These are phyloP conservation scores for Xyrauchen texanus DNA, from an alignment of 2,113 vertebrate species.

Conservation along the genomic window DNA sequence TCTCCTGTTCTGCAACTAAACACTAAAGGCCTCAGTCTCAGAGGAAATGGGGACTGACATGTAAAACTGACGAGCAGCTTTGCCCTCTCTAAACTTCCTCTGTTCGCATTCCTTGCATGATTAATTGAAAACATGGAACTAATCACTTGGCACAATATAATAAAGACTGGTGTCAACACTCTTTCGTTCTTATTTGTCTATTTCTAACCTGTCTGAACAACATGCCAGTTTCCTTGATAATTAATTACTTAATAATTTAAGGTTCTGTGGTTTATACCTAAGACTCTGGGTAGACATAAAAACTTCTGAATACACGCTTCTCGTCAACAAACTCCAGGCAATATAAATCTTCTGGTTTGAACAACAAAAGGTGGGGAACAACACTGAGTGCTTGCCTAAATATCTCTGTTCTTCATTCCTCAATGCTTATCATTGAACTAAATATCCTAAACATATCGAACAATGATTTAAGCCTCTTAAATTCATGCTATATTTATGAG, in stretches of 20 bases:
- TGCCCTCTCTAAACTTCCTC: conserved; percentile 13
- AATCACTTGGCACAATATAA: conserved; percentile 39
- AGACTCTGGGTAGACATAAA: conserved; percentile 62
- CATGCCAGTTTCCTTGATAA: conserved; percentile 53
- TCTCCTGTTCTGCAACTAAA: background rate
- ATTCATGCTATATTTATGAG: conserved; percentile 64
- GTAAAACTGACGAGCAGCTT: background rate
- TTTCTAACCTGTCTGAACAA: conserved; percentile 59
- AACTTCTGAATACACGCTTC: conserved; percentile 57
- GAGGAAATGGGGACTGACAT: conserved; percentile 16
- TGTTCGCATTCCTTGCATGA: conserved; percentile 36
- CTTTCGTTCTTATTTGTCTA: conserved; percentile 28
- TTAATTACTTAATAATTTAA: conserved; percentile 67
- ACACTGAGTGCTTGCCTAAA: conserved; percentile 21
- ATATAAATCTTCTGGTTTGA: conserved; percentile 54
- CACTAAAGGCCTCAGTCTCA: background rate
- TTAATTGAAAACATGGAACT: conserved; percentile 43
- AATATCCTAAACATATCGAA: conserved; percentile 71
- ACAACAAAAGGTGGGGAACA: conserved; percentile 42
- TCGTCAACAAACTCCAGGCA: conserved; percentile 65
- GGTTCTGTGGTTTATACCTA: conserved; percentile 55
- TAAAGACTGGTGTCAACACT: conserved; percentile 47
- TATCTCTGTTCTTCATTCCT: conserved; percentile 49
- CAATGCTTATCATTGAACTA: conserved; percentile 58
- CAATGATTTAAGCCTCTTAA: conserved; percentile 70